Evolutionary conservation across 1,140 invertebrate species (phyloP).

Genomic region (Anagrus nilaparvatae): DNA sequence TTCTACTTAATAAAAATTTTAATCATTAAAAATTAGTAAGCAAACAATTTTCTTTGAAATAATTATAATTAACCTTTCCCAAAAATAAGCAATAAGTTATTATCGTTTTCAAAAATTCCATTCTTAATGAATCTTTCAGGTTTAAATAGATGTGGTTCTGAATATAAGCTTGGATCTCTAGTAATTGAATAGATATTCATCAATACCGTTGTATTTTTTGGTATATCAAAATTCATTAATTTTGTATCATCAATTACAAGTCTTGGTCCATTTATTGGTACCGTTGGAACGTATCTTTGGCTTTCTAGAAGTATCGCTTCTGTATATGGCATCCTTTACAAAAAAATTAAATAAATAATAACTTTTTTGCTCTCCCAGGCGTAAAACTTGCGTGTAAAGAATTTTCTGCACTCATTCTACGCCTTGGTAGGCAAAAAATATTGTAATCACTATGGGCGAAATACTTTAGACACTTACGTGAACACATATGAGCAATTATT

Average conservation of each 20-base stretch:
- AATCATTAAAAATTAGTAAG: no score
- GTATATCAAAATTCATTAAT: conserved; percentile 55
- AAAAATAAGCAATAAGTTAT: conserved; percentile 54
- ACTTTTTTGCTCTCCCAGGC: no score
- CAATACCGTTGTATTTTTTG: conserved; percentile 53
- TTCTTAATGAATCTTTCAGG: conserved; percentile 58
- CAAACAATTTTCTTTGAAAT: no score
- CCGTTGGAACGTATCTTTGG: conserved; percentile 50
- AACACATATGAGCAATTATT: no score
- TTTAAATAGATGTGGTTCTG: conserved; percentile 56
- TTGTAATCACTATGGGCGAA: no score
- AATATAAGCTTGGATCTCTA: conserved; percentile 51
- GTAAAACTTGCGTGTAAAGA: no score
- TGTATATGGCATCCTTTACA: conserved; percentile 48
- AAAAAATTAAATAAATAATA: no score
- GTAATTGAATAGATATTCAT: conserved; percentile 52
- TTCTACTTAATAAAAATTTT: no score
- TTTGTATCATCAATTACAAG: conserved; percentile 47
- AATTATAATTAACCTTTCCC: no score
- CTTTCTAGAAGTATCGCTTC: conserved; percentile 56
- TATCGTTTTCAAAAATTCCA: conserved; percentile 27
- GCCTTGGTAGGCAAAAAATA: no score
- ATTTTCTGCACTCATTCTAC: no score
- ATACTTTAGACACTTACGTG: no score
- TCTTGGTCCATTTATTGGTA: conserved; percentile 57